Percentiles rank a stretch among this genome's conserved stretches.
phyloP scores from a whole-genome alignment of 1,140 invertebrate genomes.

The Copidosoma floridanum region DNA sequence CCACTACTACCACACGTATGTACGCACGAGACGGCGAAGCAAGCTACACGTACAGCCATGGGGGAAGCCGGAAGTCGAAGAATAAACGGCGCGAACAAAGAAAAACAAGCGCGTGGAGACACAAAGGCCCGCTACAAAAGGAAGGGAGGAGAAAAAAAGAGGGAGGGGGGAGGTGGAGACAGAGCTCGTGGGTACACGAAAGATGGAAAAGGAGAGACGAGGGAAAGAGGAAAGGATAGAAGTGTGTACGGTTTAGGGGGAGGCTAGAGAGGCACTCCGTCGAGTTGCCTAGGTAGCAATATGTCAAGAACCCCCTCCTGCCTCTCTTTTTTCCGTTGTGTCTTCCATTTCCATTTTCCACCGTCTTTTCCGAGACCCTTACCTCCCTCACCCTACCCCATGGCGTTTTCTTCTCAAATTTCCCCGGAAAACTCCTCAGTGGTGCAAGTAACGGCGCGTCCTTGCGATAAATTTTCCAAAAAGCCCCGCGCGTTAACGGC shows the following conservation, averaged over 20 bases:
- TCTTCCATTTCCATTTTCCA: too few relatives aligned
- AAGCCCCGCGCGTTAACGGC: too few relatives aligned
- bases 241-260: conserved; percentile 21
- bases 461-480: too few relatives aligned
- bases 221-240: conserved; percentile 12
- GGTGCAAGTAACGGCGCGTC: not conserved
- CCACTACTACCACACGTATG: too few relatives aligned
- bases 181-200: not conserved
- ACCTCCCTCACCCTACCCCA: too few relatives aligned
- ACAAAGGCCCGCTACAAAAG: too few relatives aligned
- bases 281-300: conserved; percentile 52
- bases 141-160: not conserved
- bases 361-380: too few relatives aligned
- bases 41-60: too few relatives aligned
- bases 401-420: too few relatives aligned
- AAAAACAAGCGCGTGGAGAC: not conserved
- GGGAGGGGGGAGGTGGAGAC: not conserved
- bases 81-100: not conserved
- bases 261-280: conserved; percentile 41
- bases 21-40: not conserved
- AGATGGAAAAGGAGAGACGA: conserved; percentile 8
- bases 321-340: not conserved
- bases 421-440: not conserved
- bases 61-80: not conserved
- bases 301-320: conserved; percentile 43